These are phyloP conservation scores for Hesperophylax magnus DNA, from an alignment of 1,140 invertebrate genomes.

Conservation along the genomic window DNA sequence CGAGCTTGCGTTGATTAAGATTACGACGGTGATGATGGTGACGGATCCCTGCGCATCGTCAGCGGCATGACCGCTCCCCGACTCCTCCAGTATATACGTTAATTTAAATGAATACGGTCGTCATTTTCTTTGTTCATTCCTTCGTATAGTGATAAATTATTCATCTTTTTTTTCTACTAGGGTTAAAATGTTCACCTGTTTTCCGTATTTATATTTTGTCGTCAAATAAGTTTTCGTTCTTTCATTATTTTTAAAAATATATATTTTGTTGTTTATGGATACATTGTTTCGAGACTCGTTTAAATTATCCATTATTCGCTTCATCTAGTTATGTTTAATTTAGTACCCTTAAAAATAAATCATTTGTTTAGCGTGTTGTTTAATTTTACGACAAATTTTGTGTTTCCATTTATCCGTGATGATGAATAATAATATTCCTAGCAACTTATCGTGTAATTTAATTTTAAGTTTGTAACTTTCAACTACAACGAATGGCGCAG, in stretches of 20 bases:
- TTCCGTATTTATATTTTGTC: conserved; percentile 13
- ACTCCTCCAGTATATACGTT: conserved; percentile 8
- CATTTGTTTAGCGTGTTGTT: too few species aligned
- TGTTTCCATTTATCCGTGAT: not conserved
- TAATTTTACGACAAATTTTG: not conserved
- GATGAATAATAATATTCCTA: not conserved
- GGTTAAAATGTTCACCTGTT: not conserved
- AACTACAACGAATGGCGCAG: conserved; percentile 24
- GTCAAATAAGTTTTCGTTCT: not conserved
- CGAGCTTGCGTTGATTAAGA: not conserved
- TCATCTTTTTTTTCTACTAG: not conserved
- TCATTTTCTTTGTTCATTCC: conserved; percentile 36
- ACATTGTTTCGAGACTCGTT: not conserved
- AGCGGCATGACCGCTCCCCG: not conserved
- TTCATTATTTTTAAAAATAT: too few species aligned
- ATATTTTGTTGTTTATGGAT: not conserved
- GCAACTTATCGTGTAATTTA: not conserved
- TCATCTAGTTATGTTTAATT: not conserved
- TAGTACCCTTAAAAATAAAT: not conserved
- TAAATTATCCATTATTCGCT: not conserved
- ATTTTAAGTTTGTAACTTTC: conserved; percentile 16
- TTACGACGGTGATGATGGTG: not conserved
- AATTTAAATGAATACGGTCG: not conserved
- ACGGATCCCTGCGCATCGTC: not conserved
- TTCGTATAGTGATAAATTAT: not conserved